phyloP scores from a whole-genome alignment of 1,140 invertebrate genomes.

The Caenorhabditis latens region DNA sequence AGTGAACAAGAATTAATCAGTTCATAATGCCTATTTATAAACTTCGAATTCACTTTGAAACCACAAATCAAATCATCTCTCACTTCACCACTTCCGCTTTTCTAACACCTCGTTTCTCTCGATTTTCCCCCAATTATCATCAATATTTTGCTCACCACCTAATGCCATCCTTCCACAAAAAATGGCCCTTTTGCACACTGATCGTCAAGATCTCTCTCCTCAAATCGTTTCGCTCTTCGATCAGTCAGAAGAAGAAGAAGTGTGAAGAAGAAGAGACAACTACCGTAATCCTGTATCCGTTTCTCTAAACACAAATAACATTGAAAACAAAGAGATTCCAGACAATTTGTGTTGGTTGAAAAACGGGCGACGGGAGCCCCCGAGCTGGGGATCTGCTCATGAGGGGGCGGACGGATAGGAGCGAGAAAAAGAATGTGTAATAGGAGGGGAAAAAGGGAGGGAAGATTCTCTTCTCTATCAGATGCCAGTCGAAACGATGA shows the following conservation, averaged over 20 bases:
- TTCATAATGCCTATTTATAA: no score
- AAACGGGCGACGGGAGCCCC: background rate
- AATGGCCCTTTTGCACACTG: slow-evolving; percentile 22
- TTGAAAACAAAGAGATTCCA: slow-evolving; percentile 22
- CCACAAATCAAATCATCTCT: background rate
- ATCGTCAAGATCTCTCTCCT: background rate
- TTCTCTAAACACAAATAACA: background rate
- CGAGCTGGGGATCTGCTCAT: background rate
- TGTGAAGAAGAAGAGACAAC: background rate
- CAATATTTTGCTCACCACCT: slow-evolving; percentile 45
- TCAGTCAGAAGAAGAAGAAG: slow-evolving; percentile 15
- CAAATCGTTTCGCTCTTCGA: slow-evolving; percentile 50
- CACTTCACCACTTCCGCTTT: background rate
- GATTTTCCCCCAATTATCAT: slow-evolving; percentile 26
- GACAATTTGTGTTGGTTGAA: slow-evolving; percentile 44
- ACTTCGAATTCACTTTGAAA: background rate
- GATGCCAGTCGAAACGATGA: slow-evolving; percentile 35
- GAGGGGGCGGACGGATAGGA: slow-evolving; percentile 29
- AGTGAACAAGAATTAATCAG: no score
- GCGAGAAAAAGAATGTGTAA: slow-evolving; percentile 18
- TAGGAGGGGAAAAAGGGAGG: background rate
- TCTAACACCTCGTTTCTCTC: background rate
- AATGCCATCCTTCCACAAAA: background rate
- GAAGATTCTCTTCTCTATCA: slow-evolving; percentile 19
- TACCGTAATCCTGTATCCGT: slow-evolving; percentile 29